Conservation (phyloP, 1,140 invertebrate genomes). For the Hyles vespertilio region DNA sequence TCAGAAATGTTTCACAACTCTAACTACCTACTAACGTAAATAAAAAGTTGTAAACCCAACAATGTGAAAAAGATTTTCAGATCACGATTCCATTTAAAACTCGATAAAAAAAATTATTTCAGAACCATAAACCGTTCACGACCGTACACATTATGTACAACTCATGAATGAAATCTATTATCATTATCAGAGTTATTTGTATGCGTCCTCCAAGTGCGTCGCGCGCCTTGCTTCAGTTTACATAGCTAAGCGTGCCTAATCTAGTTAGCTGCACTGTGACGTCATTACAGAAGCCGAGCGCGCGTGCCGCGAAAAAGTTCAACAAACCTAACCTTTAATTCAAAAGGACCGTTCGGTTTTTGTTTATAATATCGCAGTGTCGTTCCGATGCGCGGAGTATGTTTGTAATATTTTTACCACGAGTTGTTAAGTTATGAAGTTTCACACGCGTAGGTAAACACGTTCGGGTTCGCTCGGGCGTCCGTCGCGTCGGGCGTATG, state of each 20-base stretch:
- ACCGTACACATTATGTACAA: slow-evolving; percentile 25
- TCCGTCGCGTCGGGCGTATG: slow-evolving; percentile 21
- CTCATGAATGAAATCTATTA: slow-evolving; percentile 36
- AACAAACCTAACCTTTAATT: slow-evolving; percentile 57
- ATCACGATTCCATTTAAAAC: no score
- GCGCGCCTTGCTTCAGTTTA: slow-evolving; percentile 37
- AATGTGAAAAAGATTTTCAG: no score
- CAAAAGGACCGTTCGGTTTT: slow-evolving; percentile 1
- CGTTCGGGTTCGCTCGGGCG: background rate
- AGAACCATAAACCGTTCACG: background rate
- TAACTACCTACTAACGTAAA: no score
- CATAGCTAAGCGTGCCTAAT: slow-evolving; percentile 55
- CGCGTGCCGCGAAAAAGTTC: slow-evolving; percentile 58
- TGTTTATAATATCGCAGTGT: slow-evolving; percentile 29
- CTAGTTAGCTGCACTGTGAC: slow-evolving; percentile 60
- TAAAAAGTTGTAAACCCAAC: no score
- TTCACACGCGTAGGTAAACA: slow-evolving; percentile 7
- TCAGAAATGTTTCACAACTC: no score
- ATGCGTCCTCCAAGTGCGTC: slow-evolving; percentile 36
- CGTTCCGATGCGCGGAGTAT: slow-evolving; percentile 18
- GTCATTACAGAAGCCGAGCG: slow-evolving; percentile 45
- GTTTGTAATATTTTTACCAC: background rate
- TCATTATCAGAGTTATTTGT: slow-evolving; percentile 33
- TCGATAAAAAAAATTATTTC: no score
- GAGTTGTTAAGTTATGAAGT: slow-evolving; percentile 1